Base-by-base conservation (phyloP, 1,140 invertebrate genomes). In the Pissodes strobi region DNA sequence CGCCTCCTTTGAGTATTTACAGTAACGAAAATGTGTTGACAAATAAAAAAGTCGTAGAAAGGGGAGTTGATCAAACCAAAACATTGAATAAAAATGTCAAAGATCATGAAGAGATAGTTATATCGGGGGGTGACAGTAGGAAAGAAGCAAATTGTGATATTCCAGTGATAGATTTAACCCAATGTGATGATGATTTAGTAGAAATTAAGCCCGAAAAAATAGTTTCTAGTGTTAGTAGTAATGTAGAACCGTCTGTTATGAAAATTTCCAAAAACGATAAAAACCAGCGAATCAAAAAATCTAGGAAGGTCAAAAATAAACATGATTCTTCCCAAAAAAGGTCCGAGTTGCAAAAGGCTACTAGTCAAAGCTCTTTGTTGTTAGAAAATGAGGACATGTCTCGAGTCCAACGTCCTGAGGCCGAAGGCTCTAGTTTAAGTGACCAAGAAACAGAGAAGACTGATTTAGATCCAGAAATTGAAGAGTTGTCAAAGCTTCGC, bases 401-500 rank as follows among this genome's bases (percentile, higher is more conserved):
- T 75, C 76, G 72, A 82, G 81, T 81, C 72, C 81, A 70, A 78
- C 79, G 74, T 79, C 82, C 64, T 80, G 79, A 79, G 34, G 72
- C 76, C 0, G 80, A 82, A 64, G 83, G 82, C 0, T 80, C 78
- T 39, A 77, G 73, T 65, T 76, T 79, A 69, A 80, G 81, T 68
- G 82, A 84, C 25, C 78, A 79, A 66, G 81, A 83, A 70, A 66
- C 38, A 13, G 74, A 81, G 70, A 62, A 72, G 37, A 27, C 25
- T 22, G 83, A 88, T 70, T 84, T 89, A 57, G 90, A 92, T 74
- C 85, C 86, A 1, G 91, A 93, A 77, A 83, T 87, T 0, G 87
- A 85, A 52, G 90, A 93, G 74, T 83, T 94, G 60, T 85, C 92
- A 0, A 87, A 88, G 75, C 80, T 95, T 17, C 81, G 93, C 56